Conservation (phyloP, 2,113 vertebrate genomes). For the Cyprinodon brontotheroides region DNA sequence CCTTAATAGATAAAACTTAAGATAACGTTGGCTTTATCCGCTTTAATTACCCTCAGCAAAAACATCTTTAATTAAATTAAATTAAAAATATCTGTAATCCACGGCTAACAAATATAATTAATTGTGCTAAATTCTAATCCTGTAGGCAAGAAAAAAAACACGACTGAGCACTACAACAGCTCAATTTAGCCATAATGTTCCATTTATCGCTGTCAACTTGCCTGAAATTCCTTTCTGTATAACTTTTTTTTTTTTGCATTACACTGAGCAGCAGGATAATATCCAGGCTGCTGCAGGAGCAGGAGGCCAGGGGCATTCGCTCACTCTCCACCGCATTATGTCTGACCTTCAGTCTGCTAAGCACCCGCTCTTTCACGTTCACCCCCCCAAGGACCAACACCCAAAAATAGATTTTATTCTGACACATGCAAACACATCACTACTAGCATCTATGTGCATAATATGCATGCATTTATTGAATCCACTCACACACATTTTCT, state of each 20-base stretch:
- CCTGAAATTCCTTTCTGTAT: slow-evolving; percentile 23
- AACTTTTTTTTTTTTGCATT: slow-evolving; percentile 1
- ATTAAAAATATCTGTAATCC: background rate
- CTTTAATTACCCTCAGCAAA: background rate
- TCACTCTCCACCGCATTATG: slow-evolving; percentile 58
- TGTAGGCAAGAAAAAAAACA: background rate
- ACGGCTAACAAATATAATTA: background rate
- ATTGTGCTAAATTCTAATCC: background rate
- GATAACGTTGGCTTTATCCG: background rate
- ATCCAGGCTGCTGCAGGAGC: slow-evolving; percentile 47
- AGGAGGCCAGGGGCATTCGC: slow-evolving; percentile 45
- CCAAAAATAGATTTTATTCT: slow-evolving; percentile 59
- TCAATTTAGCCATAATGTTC: slow-evolving; percentile 26
- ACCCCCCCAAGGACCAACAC: slow-evolving; percentile 28
- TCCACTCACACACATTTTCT: slow-evolving; percentile 3
- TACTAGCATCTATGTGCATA: background rate
- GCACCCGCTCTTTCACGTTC: slow-evolving; percentile 54
- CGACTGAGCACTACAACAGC: slow-evolving; percentile 13
- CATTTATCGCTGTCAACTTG: slow-evolving; percentile 5
- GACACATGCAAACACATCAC: slow-evolving; percentile 55
- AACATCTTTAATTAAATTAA: background rate
- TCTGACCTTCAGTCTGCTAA: slow-evolving; percentile 70
- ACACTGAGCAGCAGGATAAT: slow-evolving; percentile 44
- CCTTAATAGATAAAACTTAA: background rate
- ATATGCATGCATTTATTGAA: slow-evolving; percentile 2